phyloP scores from a whole-genome alignment of 2,113 vertebrate genomes.

The Hoplias malabaricus region DNA sequence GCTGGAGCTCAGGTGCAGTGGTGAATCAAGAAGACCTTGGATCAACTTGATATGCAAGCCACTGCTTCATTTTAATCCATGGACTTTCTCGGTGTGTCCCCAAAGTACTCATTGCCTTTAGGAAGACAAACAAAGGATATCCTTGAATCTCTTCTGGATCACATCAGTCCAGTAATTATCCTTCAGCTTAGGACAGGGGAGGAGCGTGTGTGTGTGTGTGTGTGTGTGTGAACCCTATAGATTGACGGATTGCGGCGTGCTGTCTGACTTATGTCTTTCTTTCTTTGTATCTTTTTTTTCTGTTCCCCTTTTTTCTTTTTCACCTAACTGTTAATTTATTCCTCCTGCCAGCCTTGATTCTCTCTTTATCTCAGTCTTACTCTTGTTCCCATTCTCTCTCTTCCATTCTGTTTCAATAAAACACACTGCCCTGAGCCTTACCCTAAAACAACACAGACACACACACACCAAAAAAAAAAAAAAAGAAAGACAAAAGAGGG shows the following conservation, averaged over 20 bases:
- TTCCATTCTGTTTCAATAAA: neutral
- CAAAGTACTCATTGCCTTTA: conserved; percentile 50
- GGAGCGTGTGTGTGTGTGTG: no score
- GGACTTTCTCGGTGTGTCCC: conserved; percentile 40
- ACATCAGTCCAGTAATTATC: conserved; percentile 45
- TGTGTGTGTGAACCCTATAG: conserved; percentile 11
- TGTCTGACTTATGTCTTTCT: neutral
- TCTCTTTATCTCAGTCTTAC: neutral
- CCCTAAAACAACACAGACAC: neutral
- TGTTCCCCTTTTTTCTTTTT: neutral
- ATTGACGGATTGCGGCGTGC: conserved; percentile 3
- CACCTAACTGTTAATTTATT: neutral
- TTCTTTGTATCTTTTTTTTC: neutral
- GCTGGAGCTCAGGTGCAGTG: neutral
- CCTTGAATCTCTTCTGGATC: conserved; percentile 48
- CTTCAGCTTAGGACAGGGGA: conserved; percentile 24
- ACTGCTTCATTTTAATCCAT: conserved; percentile 37
- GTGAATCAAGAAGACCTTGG: conserved; percentile 38
- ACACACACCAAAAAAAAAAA: neutral
- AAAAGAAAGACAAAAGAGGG: neutral
- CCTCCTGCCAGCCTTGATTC: neutral
- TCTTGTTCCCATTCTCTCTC: neutral
- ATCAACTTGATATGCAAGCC: conserved; percentile 34
- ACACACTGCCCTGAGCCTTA: neutral
- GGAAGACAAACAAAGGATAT: conserved; percentile 57